Percentiles rank a stretch among this genome's conserved stretches.
Conservation (phyloP, 2,888 invertebrate genomes). For the Heterodera filipjevi region DNA sequence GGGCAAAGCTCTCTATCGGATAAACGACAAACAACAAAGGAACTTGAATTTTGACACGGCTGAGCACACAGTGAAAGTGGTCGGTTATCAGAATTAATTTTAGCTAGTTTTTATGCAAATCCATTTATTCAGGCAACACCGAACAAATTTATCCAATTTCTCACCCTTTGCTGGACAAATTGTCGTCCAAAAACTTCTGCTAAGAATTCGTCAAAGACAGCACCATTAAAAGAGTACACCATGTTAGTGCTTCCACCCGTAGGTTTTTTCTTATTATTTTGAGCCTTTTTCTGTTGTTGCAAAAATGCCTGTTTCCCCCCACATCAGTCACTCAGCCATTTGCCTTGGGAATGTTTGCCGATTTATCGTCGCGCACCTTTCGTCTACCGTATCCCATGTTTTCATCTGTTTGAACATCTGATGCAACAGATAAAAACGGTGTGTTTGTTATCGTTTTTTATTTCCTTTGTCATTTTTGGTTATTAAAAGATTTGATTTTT, state of each 20-base stretch:
- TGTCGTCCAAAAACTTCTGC: not conserved
- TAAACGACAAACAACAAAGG: not conserved
- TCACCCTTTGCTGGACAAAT: not conserved
- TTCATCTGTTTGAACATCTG: constrained; percentile 47
- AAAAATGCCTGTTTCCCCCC: not conserved
- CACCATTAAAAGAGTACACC: constrained; percentile 27
- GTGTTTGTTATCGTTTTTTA: constrained; percentile 16
- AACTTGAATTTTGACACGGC: not conserved
- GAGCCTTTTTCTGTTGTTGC: not conserved
- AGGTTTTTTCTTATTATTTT: not conserved
- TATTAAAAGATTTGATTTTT: constrained; percentile 5
- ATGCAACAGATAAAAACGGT: constrained; percentile 32
- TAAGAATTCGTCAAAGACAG: not conserved
- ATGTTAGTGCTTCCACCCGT: constrained; percentile 33
- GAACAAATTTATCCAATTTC: not conserved
- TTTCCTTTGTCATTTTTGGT: too few species aligned
- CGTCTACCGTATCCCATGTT: constrained; percentile 51
- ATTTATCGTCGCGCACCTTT: constrained; percentile 47
- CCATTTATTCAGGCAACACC: not conserved
- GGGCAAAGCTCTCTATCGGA: not conserved
- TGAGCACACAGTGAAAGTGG: not conserved
- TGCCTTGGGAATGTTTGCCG: constrained; percentile 54
- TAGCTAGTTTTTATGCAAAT: not conserved
- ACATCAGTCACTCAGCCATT: constrained; percentile 30
- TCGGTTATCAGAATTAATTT: not conserved